Evolutionary conservation across 2,888 invertebrate genomes (phyloP), one percentile per base, ranked within the genome.

Genomic region (Thelaira solivaga): DNA sequence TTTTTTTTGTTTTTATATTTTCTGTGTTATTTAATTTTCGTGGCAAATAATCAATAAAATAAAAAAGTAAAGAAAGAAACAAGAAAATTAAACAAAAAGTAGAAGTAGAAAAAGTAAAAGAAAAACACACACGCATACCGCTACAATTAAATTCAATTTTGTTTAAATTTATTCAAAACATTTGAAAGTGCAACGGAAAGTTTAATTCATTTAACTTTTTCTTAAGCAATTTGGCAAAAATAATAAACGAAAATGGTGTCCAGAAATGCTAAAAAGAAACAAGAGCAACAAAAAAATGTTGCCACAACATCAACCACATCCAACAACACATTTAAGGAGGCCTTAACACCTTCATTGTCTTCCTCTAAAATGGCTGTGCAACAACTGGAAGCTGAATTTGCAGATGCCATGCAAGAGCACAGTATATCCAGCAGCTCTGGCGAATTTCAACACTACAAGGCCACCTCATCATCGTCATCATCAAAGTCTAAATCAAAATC

Each of bases 191-290:
- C 59, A 65, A 77, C 61, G 75, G 57, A 57, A 43, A 18, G 24
- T 43, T 45, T 13, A 76, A 55, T 6, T 29, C 55, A 39, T 16
- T 31, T 62, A 31, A 41, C 34, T 59, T 53, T 39, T 39, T 36
- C 51, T 29, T 16, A 75, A 45, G 53, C 55, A 55, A 43, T 10
- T 20, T 31, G n/a, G n/a, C n/a, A n/a, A n/a, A 69, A 51, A 76
- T 57, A 64, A 49, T 10, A 18, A 2, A 39, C 57, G 11, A 83
- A 82, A 85, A 88, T 87, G 88, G 87, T 88, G 81, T 87, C 87
- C 81, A 88, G 85, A 83, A 76, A 75, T 36, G 53, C 55, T 61
- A 80, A 82, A 71, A 81, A 79, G 75, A 80, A 79, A 36, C 75
- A 82, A 43, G 73, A 83, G 79, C 72, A 81, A 49, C 80, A 83